Percentiles rank a stretch among this genome's conserved stretches.
phyloP scores from a whole-genome alignment of 2,113 vertebrate genomes.

The Galeopterus variegatus region DNA sequence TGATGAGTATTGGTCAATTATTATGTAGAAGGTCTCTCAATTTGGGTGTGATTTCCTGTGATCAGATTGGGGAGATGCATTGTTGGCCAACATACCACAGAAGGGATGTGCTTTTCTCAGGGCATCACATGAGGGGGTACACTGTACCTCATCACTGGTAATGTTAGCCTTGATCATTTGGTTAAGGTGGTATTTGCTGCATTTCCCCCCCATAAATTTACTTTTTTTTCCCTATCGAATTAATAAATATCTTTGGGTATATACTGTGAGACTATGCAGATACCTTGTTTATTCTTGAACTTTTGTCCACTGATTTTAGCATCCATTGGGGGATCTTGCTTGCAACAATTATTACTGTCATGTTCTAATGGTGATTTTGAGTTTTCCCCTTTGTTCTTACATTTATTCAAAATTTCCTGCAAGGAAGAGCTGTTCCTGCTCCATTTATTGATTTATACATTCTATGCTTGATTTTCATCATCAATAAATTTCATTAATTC shows the following conservation, averaged over 20 bases:
- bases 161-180: background rate
- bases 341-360: background rate
- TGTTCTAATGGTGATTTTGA: background rate
- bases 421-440: background rate
- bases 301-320: background rate
- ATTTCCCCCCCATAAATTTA: background rate
- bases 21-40: background rate
- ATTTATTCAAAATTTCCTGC: background rate
- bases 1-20: background rate
- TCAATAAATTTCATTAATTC: background rate
- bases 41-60: background rate
- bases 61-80: background rate
- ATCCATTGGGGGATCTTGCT: background rate
- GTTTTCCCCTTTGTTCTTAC: background rate
- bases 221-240: background rate
- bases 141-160: background rate
- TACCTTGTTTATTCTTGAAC: background rate
- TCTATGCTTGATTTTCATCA: background rate
- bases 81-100: background rate
- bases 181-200: background rate
- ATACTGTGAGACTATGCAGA: background rate
- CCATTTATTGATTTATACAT: background rate
- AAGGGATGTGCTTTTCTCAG: background rate
- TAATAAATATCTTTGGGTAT: background rate
- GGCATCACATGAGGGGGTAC: background rate